phyloP scores from a whole-genome alignment of 2,888 invertebrate species.

The Nomada fabriciana region DNA sequence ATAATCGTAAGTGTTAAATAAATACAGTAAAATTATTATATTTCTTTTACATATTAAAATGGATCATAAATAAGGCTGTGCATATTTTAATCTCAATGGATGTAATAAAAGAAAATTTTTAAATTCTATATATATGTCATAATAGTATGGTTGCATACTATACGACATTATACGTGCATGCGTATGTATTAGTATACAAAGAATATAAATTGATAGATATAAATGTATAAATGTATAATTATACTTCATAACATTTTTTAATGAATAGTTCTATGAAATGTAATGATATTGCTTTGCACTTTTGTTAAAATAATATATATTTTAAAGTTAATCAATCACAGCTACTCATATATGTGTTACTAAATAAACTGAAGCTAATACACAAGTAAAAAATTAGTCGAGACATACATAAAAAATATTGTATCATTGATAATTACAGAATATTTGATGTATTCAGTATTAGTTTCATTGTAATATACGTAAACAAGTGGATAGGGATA shows the following conservation, averaged over 20 bases:
- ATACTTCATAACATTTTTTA: conserved; percentile 20
- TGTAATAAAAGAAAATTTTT: conserved; percentile 37
- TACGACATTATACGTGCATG: background rate
- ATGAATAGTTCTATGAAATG: conserved; percentile 19
- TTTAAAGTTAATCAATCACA: conserved; percentile 56
- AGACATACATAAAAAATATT: conserved; percentile 51
- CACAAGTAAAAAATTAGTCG: conserved; percentile 51
- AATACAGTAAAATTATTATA: conserved; percentile 18
- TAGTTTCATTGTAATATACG: conserved; percentile 33
- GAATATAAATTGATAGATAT: conserved; percentile 47
- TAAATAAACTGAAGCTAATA: conserved; percentile 53
- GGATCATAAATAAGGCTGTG: conserved; percentile 51
- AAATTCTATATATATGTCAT: conserved; percentile 17
- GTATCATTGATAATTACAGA: conserved; percentile 59
- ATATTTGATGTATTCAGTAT: conserved; percentile 41
- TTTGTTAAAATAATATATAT: conserved; percentile 28
- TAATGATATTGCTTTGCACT: conserved; percentile 32
- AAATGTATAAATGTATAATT: conserved; percentile 34
- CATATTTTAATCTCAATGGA: conserved; percentile 24
- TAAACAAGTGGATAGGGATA: conserved; percentile 41
- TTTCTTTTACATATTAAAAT: conserved; percentile 34
- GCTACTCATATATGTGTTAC: conserved; percentile 43
- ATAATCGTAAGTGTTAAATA: too few relatives aligned
- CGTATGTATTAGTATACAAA: conserved; percentile 41
- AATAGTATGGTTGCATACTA: conserved; percentile 24